Evolutionary conservation across 2,113 vertebrate genomes (phyloP).

Genomic region (Pholis gunnellus): DNA sequence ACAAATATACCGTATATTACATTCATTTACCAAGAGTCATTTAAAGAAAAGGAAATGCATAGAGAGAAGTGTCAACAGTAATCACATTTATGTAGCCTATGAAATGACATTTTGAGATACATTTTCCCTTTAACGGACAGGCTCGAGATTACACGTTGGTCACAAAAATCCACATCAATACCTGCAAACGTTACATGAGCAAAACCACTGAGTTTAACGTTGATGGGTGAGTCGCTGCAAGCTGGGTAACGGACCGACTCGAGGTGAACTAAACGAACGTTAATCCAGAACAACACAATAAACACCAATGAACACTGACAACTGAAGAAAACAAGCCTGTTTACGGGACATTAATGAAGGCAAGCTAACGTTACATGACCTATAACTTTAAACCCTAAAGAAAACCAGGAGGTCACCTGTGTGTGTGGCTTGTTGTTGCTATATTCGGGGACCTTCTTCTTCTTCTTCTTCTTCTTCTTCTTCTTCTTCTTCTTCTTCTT

Average conservation of each 20-base stretch:
- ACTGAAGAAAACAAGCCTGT: not conserved
- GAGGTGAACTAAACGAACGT: not conserved
- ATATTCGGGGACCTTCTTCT: not conserved
- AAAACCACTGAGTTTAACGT: not conserved
- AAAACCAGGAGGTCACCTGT: constrained; percentile 3
- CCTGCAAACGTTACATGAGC: not conserved
- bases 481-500: too few relatives aligned
- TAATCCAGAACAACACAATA: not conserved
- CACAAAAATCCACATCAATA: not conserved
- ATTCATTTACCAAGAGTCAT: not conserved
- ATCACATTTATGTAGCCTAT: not conserved
- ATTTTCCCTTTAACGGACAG: not conserved
- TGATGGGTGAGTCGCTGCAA: not conserved
- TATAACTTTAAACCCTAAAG: not conserved
- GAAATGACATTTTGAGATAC: too few relatives aligned
- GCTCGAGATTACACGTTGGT: not conserved
- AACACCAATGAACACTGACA: not conserved
- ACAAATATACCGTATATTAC: not conserved
- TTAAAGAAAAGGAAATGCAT: not conserved
- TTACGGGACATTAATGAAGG: not conserved
- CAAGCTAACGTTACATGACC: not conserved
- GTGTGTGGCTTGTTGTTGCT: not conserved
- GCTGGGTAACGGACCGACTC: accelerated
- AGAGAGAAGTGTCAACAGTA: not conserved
- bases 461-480: too few relatives aligned